These are phyloP conservation scores for Pteropus rufus DNA, from an alignment of 2,797 vertebrate genomes.

Conservation along the genomic window DNA sequence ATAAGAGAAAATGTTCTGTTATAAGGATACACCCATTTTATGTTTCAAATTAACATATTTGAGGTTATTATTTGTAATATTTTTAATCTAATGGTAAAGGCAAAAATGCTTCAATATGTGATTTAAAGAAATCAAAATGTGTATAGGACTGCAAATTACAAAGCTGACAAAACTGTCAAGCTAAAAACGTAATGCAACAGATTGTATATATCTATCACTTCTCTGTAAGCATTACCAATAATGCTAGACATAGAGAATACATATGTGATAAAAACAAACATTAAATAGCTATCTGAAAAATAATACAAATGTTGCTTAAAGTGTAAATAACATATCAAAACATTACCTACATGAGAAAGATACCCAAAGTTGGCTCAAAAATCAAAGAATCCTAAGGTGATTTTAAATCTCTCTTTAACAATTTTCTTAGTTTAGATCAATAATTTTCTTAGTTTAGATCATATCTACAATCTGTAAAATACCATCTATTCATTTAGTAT, in stretches of 20 bases:
- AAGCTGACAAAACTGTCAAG: neutral
- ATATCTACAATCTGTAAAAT: neutral
- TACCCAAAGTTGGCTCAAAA: neutral
- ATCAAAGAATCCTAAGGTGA: neutral
- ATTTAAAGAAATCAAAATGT: neutral
- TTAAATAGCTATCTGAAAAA: neutral
- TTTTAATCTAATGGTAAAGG: neutral
- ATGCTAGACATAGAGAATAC: neutral
- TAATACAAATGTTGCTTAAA: neutral
- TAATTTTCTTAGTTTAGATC: neutral
- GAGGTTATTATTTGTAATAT: neutral
- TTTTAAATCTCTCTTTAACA: neutral
- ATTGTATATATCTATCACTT: neutral
- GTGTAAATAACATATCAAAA: conserved; percentile 13
- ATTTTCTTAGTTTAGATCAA: neutral
- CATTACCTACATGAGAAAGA: neutral
- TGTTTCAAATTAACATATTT: neutral
- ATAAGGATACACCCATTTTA: neutral
- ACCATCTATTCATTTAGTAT: neutral
- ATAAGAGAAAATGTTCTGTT: neutral
- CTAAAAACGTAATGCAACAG: neutral
- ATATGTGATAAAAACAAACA: neutral
- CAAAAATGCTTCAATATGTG: neutral
- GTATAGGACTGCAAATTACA: neutral
- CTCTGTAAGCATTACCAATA: neutral